Evolutionary conservation across 1,140 invertebrate genomes (phyloP), one percentile per base, ranked within the genome.

Genomic region (Acromyrmex echinatior): DNA sequence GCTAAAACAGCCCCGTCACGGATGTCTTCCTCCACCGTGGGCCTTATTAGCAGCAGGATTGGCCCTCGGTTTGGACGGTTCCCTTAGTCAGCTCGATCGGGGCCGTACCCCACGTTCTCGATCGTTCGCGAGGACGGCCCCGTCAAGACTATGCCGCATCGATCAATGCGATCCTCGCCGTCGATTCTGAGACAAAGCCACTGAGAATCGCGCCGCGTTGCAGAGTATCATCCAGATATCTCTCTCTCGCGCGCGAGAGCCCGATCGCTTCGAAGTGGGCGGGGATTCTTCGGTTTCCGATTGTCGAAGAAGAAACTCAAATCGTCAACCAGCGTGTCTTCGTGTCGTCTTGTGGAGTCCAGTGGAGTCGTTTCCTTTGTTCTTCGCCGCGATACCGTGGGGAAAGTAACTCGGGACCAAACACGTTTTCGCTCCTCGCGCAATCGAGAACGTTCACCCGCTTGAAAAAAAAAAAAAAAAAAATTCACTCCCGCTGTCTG

Each of bases 91-190:
- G 93, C 94, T 95, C 79, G 86, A 88, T 92, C 91, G 95, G 94
- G 95, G 95, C 95, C 95, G 94, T 95, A 95, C 95, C 94, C 94
- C 94, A 94, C 92, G 94, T 93, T 93, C 90, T 87, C 87, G 90
- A 91, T 90, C 90, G 88, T 84, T 93, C 92, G 94, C 94, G 94
- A 95, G 94, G 93, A 94, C 93, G 95, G 95, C 95, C 95, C 95
- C 95, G 86, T 90, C 92, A 88, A 80, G 87, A 91, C 92, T 94
- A 92, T 92, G 88, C 91, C 90, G 94, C 95, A 95, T 95, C 89
- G 90, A 91, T 91, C 89, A 90, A 86, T 70, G 77, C 90, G 78
- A 81, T 78, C 76, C 80, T 88, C 89, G 63, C 65, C 70, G 81
- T 76, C 73, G 87, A 28, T 88, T 62, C 49, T 49, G 56, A 35